Evolutionary conservation across 2,888 invertebrate species (phyloP).

Genomic region (Allygus modestus): DNA sequence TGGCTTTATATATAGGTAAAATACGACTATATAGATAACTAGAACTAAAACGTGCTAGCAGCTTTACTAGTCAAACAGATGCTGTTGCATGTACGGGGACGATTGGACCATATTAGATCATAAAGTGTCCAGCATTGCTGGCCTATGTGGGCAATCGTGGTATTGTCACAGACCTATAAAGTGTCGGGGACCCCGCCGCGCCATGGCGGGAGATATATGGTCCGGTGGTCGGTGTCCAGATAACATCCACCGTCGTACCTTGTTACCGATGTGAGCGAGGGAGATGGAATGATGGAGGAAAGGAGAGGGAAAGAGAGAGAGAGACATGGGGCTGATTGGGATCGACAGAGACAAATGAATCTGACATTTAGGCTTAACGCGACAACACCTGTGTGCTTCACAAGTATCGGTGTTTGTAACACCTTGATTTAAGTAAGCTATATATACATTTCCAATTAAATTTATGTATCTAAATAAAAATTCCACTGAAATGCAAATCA

Average conservation of each 20-base stretch:
- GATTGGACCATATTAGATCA: not conserved
- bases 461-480: no score
- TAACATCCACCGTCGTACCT: constrained; percentile 1
- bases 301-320: constrained; percentile 22
- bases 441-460: no score
- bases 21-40: no score
- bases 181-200: constrained; percentile 30
- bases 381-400: not conserved
- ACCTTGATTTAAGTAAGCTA: not conserved
- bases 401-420: not conserved
- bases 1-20: no score
- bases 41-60: no score
- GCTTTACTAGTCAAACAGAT: no score
- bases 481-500: no score
- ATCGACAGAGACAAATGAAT: constrained; percentile 24
- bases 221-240: constrained; percentile 19
- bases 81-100: not conserved
- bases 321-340: constrained; percentile 1
- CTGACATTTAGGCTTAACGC: constrained; percentile 14
- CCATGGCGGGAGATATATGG: constrained; percentile 31
- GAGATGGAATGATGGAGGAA: constrained; percentile 30
- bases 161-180: constrained; percentile 28
- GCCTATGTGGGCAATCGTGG: not conserved
- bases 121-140: not conserved
- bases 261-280: not conserved